Evolutionary conservation across 1,140 invertebrate genomes (phyloP), one percentile per base, ranked within the genome.

Genomic region (Caenorhabditis latens): DNA sequence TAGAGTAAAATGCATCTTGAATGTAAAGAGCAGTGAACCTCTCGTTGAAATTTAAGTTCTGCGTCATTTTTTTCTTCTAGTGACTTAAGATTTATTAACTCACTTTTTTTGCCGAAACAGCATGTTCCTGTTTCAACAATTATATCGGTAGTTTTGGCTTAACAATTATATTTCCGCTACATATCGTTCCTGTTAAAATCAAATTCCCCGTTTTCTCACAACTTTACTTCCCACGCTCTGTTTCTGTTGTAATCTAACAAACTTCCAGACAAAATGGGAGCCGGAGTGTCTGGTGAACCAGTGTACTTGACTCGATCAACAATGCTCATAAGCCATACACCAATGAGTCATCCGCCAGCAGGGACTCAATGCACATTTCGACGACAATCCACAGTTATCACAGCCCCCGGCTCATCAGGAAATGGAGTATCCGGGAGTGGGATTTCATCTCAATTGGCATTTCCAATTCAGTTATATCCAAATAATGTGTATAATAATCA

Each of bases 401-500:
- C 71, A 50, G 21, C 46, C 1, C 46, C 71, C 11, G 71, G 71
- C 5, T 11, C 71, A 21, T 50, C 46, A 32, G 32, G 32, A 32
- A 32, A 32, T 50, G 71, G 40, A 11, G 71, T 8, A 24, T 32
- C 61, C 32, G 61, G 61, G 11, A 13, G 46, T 14, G 71, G 71
- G 24, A 79, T 79, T 4, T 48, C 71, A 13, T 79, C 71, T 24
- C 71, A 79, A 50, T 9, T 79, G 46, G 46, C 71, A 24, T 79
- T 79, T 53, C 71, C 71, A 24, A 79, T 79, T 19, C 71, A 79
- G 11, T 24, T 79, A n/a, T 79, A 79, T 50, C 71, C 71, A 9
- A 79, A 79, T 50, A 79, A 79, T 79, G 71, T 79, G 71, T 79
- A 79, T 24, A 48, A 79, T 79, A 79, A 79, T 79, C 71, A 79